These are phyloP conservation scores for Acronicta alni DNA, from an alignment of 2,888 invertebrate species.

Conservation along the genomic window DNA sequence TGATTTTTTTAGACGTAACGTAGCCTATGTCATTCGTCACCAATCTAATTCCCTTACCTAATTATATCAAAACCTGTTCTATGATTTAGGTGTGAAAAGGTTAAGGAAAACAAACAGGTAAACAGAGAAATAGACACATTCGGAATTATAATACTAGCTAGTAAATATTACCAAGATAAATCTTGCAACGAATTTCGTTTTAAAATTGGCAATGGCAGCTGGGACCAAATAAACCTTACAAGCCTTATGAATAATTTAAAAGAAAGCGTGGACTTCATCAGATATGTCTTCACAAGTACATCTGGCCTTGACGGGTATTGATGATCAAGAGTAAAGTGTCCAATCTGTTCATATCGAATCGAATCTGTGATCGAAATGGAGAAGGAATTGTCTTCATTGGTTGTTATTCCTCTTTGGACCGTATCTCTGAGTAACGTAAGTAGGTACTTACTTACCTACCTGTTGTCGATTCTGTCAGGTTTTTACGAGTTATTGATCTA, in stretches of 20 bases:
- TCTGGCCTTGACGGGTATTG: conserved; percentile 39
- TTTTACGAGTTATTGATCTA: conserved; percentile 15
- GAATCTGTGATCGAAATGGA: conserved; percentile 7
- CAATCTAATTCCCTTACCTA: no score
- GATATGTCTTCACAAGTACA: conserved; percentile 9
- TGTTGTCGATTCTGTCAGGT: conserved; percentile 1
- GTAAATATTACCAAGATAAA: no score
- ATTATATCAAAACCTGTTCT: no score
- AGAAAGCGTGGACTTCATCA: conserved; percentile 6
- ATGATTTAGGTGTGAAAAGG: no score
- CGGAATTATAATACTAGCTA: no score
- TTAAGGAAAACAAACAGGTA: no score
- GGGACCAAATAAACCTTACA: neutral
- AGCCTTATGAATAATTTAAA: conserved; percentile 4
- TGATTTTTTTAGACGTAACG: no score
- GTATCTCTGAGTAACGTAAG: neutral
- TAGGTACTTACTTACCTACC: neutral
- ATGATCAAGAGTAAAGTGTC: conserved; percentile 14
- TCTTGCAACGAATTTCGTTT: no score
- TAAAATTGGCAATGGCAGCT: no score
- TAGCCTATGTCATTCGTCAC: no score
- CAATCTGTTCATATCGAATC: conserved; percentile 6
- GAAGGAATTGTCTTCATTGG: neutral
- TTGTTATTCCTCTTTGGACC: conserved; percentile 9
- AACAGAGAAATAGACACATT: no score